Conservation (phyloP, 2,888 invertebrate genomes). For the Fragum fragum region DNA sequence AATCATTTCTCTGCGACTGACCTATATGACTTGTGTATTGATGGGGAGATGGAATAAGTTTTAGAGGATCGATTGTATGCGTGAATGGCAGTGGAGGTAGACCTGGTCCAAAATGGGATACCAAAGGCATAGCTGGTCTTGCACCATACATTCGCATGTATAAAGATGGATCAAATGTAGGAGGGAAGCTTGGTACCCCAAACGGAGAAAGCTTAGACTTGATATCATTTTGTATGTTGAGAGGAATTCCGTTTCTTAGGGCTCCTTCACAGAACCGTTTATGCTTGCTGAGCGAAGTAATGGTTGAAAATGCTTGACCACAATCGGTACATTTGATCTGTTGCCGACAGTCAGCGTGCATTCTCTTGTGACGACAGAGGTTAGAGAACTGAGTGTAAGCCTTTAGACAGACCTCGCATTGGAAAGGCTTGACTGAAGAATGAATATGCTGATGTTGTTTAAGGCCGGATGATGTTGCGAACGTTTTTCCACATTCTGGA, state of each 20-base stretch:
- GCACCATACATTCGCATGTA: slow-evolving; percentile 75
- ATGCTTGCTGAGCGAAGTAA: slow-evolving; percentile 97
- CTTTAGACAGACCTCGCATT: slow-evolving; percentile 96
- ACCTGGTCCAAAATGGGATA: slow-evolving; percentile 71
- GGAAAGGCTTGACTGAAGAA: slow-evolving; percentile 98
- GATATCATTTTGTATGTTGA: slow-evolving; percentile 67
- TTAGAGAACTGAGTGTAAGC: slow-evolving; percentile 99
- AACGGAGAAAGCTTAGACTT: slow-evolving; percentile 57
- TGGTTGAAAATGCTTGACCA: slow-evolving; percentile 96
- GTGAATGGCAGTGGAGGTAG: slow-evolving; percentile 68
- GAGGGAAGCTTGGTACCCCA: slow-evolving; percentile 48
- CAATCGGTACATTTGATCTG: slow-evolving; percentile 97
- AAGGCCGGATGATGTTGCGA: slow-evolving; percentile 98
- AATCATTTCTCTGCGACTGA: slow-evolving; percentile 27
- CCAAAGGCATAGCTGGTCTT: slow-evolving; percentile 77
- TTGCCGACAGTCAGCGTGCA: slow-evolving; percentile 98
- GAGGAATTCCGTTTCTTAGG: slow-evolving; percentile 79
- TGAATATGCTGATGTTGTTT: slow-evolving; percentile 99
- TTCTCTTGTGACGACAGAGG: slow-evolving; percentile 98
- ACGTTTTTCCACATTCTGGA: slow-evolving; percentile 98
- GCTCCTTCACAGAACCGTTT: slow-evolving; percentile 97
- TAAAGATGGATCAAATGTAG: slow-evolving; percentile 69
- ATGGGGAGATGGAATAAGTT: slow-evolving; percentile 46
- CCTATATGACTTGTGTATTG: slow-evolving; percentile 37
- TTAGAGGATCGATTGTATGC: slow-evolving; percentile 59